phyloP scores from a whole-genome alignment of 1,140 invertebrate species.

The Limonius californicus region DNA sequence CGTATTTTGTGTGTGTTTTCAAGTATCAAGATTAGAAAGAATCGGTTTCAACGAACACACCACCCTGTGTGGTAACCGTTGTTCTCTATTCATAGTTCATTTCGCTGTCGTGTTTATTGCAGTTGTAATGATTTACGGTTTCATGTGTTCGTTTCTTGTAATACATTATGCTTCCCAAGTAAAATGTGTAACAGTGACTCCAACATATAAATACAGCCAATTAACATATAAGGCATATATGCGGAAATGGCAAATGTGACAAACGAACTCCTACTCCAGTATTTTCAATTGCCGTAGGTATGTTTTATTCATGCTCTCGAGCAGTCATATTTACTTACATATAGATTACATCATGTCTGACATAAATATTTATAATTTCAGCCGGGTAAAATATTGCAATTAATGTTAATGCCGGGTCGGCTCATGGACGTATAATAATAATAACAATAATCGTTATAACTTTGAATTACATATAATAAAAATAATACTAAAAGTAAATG shows the following conservation, averaged over 20 bases:
- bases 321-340: background rate
- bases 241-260: conserved; percentile 10
- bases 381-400: background rate
- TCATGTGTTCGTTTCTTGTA: too few species aligned
- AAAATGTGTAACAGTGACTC: background rate
- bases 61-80: too few species aligned
- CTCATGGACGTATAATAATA: conserved; percentile 33
- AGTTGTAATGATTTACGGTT: too few species aligned
- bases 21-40: too few species aligned
- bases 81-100: too few species aligned
- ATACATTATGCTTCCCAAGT: background rate
- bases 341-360: background rate
- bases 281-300: conserved; percentile 11
- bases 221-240: conserved; percentile 14
- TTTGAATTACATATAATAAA: conserved; percentile 44
- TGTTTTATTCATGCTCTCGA: conserved; percentile 16
- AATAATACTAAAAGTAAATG: conserved; percentile 42
- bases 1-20: too few species aligned
- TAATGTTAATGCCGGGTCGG: conserved; percentile 3
- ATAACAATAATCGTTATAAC: conserved; percentile 40
- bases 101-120: too few species aligned
- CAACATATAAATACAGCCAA: background rate
- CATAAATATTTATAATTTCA: conserved; percentile 15
- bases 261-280: conserved; percentile 3
- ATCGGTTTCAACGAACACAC: too few species aligned